Percentiles rank a stretch among this genome's conserved stretches.
These are phyloP conservation scores for Scarus forsteni DNA, from an alignment of 2,797 vertebrate genomes.

Conservation along the genomic window DNA sequence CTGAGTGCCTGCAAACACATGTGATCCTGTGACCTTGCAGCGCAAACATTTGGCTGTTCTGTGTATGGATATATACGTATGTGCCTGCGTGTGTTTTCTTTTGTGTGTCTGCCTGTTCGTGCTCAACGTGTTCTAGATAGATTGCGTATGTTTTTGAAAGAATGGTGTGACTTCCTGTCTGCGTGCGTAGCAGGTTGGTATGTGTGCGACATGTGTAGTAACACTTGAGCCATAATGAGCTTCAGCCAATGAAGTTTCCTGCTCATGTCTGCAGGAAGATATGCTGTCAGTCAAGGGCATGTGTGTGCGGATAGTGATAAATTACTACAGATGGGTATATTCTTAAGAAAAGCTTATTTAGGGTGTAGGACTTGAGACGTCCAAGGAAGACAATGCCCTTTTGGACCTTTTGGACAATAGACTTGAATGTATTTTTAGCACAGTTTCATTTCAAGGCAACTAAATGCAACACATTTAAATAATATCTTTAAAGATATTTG, in stretches of 20 bases:
- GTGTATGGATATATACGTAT: slow-evolving; percentile 10
- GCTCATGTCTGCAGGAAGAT: slow-evolving; percentile 40
- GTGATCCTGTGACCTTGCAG: slow-evolving; percentile 68
- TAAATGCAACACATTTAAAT: no score
- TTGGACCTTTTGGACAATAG: no score
- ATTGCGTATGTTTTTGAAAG: slow-evolving; percentile 63
- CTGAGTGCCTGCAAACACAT: slow-evolving; percentile 65
- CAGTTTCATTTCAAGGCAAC: no score
- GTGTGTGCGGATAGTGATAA: slow-evolving; percentile 8
- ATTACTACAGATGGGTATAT: not conserved
- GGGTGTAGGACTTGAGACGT: no score
- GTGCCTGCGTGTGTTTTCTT: slow-evolving; percentile 1
- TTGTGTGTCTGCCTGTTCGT: slow-evolving; percentile 24
- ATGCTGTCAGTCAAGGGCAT: slow-evolving; percentile 29
- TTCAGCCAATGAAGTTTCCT: slow-evolving; percentile 70
- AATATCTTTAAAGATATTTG: no score
- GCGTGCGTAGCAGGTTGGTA: slow-evolving; percentile 18
- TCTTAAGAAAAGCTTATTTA: no score
- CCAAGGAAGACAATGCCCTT: no score
- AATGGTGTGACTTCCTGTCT: slow-evolving; percentile 66
- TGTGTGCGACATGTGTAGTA: slow-evolving; percentile 62
- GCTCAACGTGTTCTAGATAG: slow-evolving; percentile 45
- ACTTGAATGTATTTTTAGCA: no score
- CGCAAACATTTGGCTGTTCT: slow-evolving; percentile 69
- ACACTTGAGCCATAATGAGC: slow-evolving; percentile 70